phyloP scores from a whole-genome alignment of 1,140 invertebrate species.

The Papilio machaon region DNA sequence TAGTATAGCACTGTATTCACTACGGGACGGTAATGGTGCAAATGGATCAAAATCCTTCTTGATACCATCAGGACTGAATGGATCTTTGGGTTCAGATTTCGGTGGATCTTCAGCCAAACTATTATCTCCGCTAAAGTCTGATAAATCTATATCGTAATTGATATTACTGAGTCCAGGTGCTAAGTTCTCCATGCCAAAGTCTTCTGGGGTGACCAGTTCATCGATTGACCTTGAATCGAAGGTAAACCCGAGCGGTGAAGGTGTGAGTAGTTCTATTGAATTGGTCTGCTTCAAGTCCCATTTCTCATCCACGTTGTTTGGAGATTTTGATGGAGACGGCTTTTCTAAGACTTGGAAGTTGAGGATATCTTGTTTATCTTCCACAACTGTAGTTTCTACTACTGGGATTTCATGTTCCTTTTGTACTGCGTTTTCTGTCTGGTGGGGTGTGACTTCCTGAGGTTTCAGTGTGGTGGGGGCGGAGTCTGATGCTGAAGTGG shows the following conservation, averaged over 20 bases:
- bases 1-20: constrained; percentile 44
- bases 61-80: constrained; percentile 64
- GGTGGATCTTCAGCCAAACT: constrained; percentile 84
- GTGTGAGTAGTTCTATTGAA: constrained; percentile 80
- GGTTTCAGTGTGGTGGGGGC: not conserved
- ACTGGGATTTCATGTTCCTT: constrained; percentile 37
- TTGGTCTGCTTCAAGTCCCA: constrained; percentile 69
- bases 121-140: constrained; percentile 87
- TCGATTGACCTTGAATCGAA: constrained; percentile 83
- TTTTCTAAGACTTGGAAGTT: constrained; percentile 55
- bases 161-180: constrained; percentile 85
- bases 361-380: constrained; percentile 53
- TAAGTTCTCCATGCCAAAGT: constrained; percentile 78
- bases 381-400: constrained; percentile 36
- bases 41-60: constrained; percentile 66
- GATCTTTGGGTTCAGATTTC: constrained; percentile 60
- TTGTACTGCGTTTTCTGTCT: not conserved
- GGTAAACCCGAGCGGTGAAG: constrained; percentile 79
- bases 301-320: constrained; percentile 54
- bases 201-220: constrained; percentile 83
- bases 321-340: constrained; percentile 65
- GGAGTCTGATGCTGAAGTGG: constrained; percentile 6
- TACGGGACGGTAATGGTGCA: constrained; percentile 53
- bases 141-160: constrained; percentile 88
- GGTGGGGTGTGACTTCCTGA: constrained; percentile 1